Percentiles rank a stretch among this genome's conserved stretches.
phyloP scores from a whole-genome alignment of 2,797 vertebrate species.

The Myotis findleyi region DNA sequence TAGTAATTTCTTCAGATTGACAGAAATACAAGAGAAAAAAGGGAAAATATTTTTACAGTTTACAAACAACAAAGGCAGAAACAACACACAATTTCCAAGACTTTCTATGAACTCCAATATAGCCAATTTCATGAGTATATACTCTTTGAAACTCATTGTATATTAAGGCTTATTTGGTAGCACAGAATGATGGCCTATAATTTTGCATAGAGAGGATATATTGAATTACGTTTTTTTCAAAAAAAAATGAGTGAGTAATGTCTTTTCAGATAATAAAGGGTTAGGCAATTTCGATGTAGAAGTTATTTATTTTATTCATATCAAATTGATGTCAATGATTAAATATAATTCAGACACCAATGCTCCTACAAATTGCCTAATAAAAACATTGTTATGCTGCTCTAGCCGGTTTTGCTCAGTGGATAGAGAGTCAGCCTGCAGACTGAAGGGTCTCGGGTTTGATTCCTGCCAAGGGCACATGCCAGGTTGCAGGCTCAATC shows the following conservation, averaged over 20 bases:
- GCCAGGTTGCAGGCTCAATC: too few relatives aligned
- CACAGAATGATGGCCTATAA: not conserved
- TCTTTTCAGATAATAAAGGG: not conserved
- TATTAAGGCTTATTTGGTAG: not conserved
- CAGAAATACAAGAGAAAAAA: not conserved
- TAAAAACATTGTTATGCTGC: not conserved
- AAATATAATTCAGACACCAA: not conserved
- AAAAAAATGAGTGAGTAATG: not conserved
- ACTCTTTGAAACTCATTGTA: not conserved
- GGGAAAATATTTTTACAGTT: not conserved
- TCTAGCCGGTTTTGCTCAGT: too few relatives aligned
- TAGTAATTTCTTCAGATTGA: not conserved
- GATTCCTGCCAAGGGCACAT: too few relatives aligned
- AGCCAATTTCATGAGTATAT: not conserved
- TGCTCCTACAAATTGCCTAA: not conserved
- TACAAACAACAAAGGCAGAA: not conserved
- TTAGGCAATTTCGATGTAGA: not conserved
- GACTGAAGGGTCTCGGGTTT: too few relatives aligned
- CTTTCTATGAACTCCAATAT: not conserved
- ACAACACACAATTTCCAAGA: not conserved
- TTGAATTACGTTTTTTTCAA: not conserved
- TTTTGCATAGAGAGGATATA: not conserved
- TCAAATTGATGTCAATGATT: not conserved
- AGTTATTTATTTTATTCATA: not conserved
- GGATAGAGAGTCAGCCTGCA: too few relatives aligned